Percentiles rank a stretch among this genome's conserved stretches.
Evolutionary conservation across 2,797 vertebrate species (phyloP).

Genomic region (Sarcophilus harrisii): DNA sequence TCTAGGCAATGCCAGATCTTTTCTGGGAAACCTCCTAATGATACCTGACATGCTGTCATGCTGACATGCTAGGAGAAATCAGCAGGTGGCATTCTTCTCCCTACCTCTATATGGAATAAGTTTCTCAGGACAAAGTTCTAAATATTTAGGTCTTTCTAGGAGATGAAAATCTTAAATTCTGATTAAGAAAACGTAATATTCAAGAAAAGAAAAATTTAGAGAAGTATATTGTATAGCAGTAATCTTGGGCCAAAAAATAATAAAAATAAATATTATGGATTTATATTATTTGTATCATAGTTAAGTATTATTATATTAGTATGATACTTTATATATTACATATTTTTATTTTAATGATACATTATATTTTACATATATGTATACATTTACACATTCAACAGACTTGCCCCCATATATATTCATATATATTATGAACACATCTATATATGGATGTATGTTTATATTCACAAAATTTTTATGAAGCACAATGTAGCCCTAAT

Average conservation of each 20-base stretch:
- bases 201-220: not conserved
- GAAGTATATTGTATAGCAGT: not conserved
- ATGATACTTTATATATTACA: not conserved
- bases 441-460: no score
- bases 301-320: not conserved
- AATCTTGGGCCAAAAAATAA: not conserved
- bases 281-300: not conserved
- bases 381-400: no score
- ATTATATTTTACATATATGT: not conserved
- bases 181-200: not conserved
- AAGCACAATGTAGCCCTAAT: not conserved
- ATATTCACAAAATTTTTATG: not conserved
- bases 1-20: constrained; percentile 4
- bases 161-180: not conserved
- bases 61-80: constrained; percentile 60
- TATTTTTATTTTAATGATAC: not conserved
- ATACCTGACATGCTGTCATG: constrained; percentile 46
- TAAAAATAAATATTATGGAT: not conserved
- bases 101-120: constrained; percentile 55
- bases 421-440: no score
- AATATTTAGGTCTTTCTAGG: constrained; percentile 35
- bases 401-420: no score
- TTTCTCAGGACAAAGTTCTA: constrained; percentile 66
- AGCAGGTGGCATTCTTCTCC: constrained; percentile 77
- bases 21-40: constrained; percentile 41